Base-by-base conservation (phyloP, 2,797 vertebrate genomes). In the Danio albolineatus region DNA sequence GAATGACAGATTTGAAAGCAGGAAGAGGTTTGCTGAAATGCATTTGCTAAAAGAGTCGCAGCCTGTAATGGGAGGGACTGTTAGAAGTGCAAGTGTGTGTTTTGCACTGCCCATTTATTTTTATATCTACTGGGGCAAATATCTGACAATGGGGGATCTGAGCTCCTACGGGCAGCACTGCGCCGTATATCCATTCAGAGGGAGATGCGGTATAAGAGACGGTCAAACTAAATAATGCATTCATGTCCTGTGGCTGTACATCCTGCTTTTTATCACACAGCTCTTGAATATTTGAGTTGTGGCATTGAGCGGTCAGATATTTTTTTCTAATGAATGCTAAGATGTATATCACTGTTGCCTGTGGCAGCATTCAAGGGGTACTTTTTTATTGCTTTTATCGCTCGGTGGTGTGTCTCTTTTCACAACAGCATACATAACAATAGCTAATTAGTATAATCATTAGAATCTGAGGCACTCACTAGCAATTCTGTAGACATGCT, bases 111-210 rank as follows among this genome's bases (percentile, higher is more conserved):
- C 39, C 38, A 17, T 67, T 69, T 69, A 6, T 56, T 57, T 84
- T 17, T 64, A 16, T 53, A 16, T 41, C 46, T 62, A 74, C 49
- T 38, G 78, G 41, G 48, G 65, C 61, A 71, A 71, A 79, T 41
- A 59, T 13, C 54, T 54, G 39, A 83, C 14, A 69, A 14, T 73
- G 39, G 44, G 43, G 51, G 69, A 38, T 76, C 10, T 64, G 43
- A 66, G 43, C 73, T 80, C 49, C 21, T 60, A 54, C 13, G 53
- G 44, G 16, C 73, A 72, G 51, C 39, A 46, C 64, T 72, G 67
- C 66, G 60, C 51, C 38, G 54, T 71, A 41, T 16, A 71, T 57
- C 77, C 38, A 80, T 76, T 62, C 66, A 76, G 69, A 67, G 43
- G 65, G 53, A 51, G 17, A 48, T 12, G 38, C 28, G 14, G 60